Percentiles rank a stretch among this genome's conserved stretches.
phyloP scores from a whole-genome alignment of 2,888 invertebrate genomes.

The Heliconius aoede region DNA sequence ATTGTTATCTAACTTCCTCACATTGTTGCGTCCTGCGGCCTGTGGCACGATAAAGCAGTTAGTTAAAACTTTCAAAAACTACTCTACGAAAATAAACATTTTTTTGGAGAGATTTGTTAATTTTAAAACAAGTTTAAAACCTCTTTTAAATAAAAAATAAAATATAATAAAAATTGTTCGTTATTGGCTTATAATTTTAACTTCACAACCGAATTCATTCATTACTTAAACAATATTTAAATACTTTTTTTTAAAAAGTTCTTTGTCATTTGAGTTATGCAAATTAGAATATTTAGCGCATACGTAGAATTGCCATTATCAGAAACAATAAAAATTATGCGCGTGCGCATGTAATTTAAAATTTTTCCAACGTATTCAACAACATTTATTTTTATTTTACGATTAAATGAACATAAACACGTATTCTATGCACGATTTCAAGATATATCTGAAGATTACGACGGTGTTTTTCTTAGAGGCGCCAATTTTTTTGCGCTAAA shows the following conservation, averaged over 20 bases:
- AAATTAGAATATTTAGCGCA: neutral
- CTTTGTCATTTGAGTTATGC: neutral
- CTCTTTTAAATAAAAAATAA: no score
- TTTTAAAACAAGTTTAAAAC: no score
- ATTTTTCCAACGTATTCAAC: neutral
- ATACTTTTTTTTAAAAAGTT: no score
- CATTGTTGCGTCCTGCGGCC: slow-evolving; percentile 13
- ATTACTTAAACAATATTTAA: no score
- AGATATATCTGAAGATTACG: slow-evolving; percentile 17
- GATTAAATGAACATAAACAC: slow-evolving; percentile 10
- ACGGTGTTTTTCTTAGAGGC: slow-evolving; percentile 20
- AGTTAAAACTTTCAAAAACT: neutral
- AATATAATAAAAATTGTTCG: no score
- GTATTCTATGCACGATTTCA: slow-evolving; percentile 3
- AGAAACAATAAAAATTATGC: neutral
- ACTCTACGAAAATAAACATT: neutral
- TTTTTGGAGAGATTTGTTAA: no score
- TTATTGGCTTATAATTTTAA: no score
- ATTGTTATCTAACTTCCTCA: slow-evolving; percentile 33
- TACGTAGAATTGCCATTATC: neutral
- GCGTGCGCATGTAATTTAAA: neutral
- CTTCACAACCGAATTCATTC: no score
- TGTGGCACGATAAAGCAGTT: neutral
- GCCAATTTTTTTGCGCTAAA: slow-evolving; percentile 30
- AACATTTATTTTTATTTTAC: neutral